These are phyloP conservation scores for Ganaspis brasiliensis DNA, from an alignment of 2,888 invertebrate genomes.

Conservation along the genomic window DNA sequence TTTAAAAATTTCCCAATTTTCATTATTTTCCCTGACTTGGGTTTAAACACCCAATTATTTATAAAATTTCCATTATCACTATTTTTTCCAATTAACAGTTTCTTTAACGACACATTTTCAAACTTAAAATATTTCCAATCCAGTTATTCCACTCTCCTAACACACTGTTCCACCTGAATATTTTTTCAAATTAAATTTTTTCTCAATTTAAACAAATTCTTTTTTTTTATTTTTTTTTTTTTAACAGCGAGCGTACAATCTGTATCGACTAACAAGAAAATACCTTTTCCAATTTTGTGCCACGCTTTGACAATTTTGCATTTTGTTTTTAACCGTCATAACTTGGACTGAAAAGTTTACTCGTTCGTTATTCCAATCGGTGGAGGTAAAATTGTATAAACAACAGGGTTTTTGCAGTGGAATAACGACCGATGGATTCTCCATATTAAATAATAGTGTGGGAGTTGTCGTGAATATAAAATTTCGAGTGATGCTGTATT, in stretches of 20 bases:
- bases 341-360: constrained; percentile 43
- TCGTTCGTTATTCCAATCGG: constrained; percentile 42
- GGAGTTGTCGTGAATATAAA: constrained; percentile 49
- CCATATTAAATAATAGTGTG: constrained; percentile 43
- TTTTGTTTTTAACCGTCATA: constrained; percentile 42
- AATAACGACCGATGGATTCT: constrained; percentile 53
- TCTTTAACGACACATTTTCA: too few species aligned
- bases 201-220: too few species aligned
- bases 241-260: background rate
- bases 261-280: background rate
- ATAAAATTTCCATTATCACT: too few species aligned
- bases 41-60: too few species aligned
- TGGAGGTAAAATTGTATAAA: constrained; percentile 39
- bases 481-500: constrained; percentile 54
- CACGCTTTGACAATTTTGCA: constrained; percentile 27
- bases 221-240: too few species aligned
- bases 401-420: constrained; percentile 50
- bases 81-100: too few species aligned
- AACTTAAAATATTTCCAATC: too few species aligned
- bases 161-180: too few species aligned
- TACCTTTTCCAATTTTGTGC: background rate
- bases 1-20: too few species aligned
- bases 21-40: too few species aligned
- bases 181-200: too few species aligned
- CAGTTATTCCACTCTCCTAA: too few species aligned